Evolutionary conservation across 2,888 invertebrate species (phyloP).

Genomic region (Chloroclystis v-ata): DNA sequence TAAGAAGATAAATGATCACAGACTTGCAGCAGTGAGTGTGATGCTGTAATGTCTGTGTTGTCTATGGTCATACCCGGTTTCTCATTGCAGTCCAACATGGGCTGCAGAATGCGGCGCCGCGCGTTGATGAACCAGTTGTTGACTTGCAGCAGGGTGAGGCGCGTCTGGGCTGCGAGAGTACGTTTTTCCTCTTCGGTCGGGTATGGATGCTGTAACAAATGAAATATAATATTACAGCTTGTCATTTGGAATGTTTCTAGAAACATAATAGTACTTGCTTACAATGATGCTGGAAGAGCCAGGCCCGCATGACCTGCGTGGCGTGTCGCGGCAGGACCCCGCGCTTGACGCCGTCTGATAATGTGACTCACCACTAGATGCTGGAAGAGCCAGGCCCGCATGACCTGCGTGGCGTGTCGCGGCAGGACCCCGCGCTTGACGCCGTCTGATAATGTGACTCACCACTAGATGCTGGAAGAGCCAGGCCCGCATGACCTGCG

Average conservation of each 20-base stretch:
- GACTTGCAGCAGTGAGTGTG: too few relatives aligned
- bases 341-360: constrained; percentile 81
- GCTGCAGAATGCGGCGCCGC: constrained; percentile 91
- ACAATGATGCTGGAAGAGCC: constrained; percentile 17
- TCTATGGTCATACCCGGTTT: constrained; percentile 50
- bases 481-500: constrained; percentile 58
- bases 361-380: constrained; percentile 44
- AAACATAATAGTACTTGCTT: too few relatives aligned
- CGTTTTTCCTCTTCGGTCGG: constrained; percentile 97
- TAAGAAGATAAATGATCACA: too few relatives aligned
- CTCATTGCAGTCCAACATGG: constrained; percentile 88
- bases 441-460: constrained; percentile 46
- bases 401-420: constrained; percentile 79
- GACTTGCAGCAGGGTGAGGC: constrained; percentile 91
- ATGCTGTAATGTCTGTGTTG: too few relatives aligned
- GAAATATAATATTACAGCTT: not conserved
- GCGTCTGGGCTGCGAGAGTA: constrained; percentile 91
- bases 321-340: constrained; percentile 97
- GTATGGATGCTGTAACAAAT: constrained; percentile 88
- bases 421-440: constrained; percentile 92
- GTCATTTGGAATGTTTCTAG: too few relatives aligned
- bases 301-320: constrained; percentile 83
- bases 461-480: constrained; percentile 41
- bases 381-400: constrained; percentile 42
- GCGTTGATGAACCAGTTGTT: constrained; percentile 98